Base-by-base conservation (phyloP, 1,140 invertebrate species). In the Lepidurus arcticus region DNA sequence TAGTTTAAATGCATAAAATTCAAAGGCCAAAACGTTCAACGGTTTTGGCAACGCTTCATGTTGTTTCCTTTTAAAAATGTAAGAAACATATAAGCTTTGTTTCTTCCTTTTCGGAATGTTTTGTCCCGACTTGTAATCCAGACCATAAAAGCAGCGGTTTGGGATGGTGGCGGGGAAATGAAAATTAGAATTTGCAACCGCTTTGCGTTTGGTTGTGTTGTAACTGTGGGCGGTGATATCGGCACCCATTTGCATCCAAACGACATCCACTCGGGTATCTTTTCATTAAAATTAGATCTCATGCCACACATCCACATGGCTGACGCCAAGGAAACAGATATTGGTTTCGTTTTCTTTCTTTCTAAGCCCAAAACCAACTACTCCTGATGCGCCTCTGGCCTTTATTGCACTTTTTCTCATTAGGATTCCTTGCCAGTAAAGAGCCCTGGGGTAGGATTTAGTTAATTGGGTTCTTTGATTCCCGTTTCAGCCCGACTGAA, bases 211-310 rank as follows among this genome's bases (percentile, higher is more conserved):
- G 53, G 53, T 65, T 65, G 53, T 65, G 16, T 13, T 65, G 53
- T 65, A 21, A 65, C 16, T 21, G 53, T 21, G 53, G 53, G 53
- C 53, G 53, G 53, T 34, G 34, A 34, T 34, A 34, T 34, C 34
- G 34, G 53, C 16, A 65, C 53, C 53, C 8, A 13, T 65, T 65
- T 9, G 9, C 8, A 13, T 65, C 53, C 8, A 65, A 65, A 9
- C 9, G 13, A 1, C 8, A 13, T 16, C 13, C 3, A n/a, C 53
- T 65, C 53, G 53, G 13, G 53, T 65, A 65, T 65, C 53, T 65
- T 65, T 65, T 65, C 53, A 65, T 65, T 65, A 65, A 65, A 65
- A 65, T 65, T 65, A 65, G 53, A 65, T 65, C 53, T 65, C 53
- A n/a, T 21, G 53, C 53, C 53, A 65, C 53, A 65, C 13, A 65